Percentiles rank a stretch among this genome's conserved stretches.
These are phyloP conservation scores for Balanococcus diminutus DNA, from an alignment of 2,888 invertebrate genomes.

Conservation along the genomic window DNA sequence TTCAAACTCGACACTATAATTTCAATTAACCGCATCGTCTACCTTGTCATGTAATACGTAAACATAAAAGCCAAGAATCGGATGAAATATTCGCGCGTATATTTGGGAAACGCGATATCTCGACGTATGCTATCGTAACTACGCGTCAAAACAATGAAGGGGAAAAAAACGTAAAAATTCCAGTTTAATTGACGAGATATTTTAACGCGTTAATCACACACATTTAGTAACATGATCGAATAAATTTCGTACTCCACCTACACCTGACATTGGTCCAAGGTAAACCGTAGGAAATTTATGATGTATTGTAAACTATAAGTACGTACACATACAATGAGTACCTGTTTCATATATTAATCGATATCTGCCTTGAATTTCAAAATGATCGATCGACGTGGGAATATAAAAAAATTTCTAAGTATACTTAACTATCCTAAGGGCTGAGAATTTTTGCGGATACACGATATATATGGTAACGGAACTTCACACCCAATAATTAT, in stretches of 20 bases:
- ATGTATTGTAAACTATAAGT: conserved; percentile 24
- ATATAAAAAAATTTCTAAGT: conserved; percentile 4
- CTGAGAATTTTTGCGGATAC: conserved; percentile 2
- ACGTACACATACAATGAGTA: not conserved
- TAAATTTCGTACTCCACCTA: conserved; percentile 36
- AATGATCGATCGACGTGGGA: conserved; percentile 34
- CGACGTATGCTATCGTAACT: not conserved
- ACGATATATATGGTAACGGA: not conserved
- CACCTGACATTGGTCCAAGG: conserved; percentile 41
- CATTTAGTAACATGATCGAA: not conserved
- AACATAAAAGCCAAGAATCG: not conserved
- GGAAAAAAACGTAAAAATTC: not conserved
- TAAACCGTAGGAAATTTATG: conserved; percentile 37
- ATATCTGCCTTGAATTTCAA: conserved; percentile 18
- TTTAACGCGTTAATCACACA: not conserved
- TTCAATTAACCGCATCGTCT: not conserved
- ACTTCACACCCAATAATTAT: conserved; percentile 38
- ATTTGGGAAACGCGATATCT: not conserved
- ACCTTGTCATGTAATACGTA: not conserved
- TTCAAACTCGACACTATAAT: not conserved
- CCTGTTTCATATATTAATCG: conserved; percentile 32
- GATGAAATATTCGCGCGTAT: not conserved
- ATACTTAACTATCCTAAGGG: not conserved
- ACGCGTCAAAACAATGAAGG: not conserved
- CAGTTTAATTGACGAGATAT: not conserved